phyloP scores from a whole-genome alignment of 2,113 vertebrate species.

The Xiphorhynchus elegans region DNA sequence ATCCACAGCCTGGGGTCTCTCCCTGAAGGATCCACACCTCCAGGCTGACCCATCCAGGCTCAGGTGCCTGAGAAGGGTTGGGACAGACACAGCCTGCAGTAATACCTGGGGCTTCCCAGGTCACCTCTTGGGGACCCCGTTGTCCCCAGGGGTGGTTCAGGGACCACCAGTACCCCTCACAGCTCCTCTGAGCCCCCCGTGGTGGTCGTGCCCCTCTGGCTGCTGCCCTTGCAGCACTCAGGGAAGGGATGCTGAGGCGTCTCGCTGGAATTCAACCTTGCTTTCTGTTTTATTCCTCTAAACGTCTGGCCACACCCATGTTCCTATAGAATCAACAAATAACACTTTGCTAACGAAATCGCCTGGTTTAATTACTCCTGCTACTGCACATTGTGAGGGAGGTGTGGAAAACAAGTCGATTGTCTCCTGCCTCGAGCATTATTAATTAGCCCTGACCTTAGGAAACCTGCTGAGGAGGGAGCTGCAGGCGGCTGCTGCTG shows the following conservation, averaged over 20 bases:
- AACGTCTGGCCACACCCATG: neutral
- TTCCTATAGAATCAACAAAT: neutral
- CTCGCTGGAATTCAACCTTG: neutral
- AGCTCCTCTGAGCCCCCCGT: neutral
- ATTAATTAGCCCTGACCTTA: neutral
- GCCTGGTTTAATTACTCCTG: neutral
- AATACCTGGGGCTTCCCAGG: neutral
- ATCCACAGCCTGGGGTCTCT: neutral
- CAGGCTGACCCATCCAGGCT: neutral
- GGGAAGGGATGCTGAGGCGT: neutral
- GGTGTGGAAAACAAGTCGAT: neutral
- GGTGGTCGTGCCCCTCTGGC: fast-evolving
- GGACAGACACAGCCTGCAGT: neutral
- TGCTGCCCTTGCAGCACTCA: fast-evolving
- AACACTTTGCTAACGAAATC: neutral
- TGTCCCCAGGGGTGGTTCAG: fast-evolving
- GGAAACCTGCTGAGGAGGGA: neutral
- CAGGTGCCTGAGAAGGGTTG: neutral
- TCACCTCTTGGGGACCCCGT: neutral
- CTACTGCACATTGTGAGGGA: neutral
- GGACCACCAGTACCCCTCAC: neutral
- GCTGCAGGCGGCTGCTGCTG: neutral
- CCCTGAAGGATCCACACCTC: neutral
- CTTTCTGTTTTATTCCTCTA: neutral
- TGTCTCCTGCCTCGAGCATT: neutral